Conservation (phyloP, 2,797 vertebrate genomes). For the Neosilurus hyrtlii region DNA sequence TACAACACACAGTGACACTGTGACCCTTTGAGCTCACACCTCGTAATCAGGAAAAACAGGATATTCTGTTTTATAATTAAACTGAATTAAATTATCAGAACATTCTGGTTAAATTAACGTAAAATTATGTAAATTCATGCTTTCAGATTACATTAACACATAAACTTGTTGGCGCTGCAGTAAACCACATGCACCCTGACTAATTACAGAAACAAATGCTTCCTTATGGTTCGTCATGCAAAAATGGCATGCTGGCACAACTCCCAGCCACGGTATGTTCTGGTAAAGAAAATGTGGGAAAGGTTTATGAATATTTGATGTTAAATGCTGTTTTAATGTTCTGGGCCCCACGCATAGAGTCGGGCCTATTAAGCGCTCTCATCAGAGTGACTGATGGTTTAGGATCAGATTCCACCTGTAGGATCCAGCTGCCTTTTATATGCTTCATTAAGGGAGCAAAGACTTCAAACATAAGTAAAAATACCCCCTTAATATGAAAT, state of each 20-base stretch:
- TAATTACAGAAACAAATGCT: background rate
- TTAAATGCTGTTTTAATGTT: background rate
- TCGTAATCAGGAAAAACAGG: too few relatives aligned
- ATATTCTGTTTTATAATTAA: too few relatives aligned
- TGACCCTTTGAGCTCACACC: too few relatives aligned
- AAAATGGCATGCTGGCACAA: background rate
- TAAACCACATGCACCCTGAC: background rate
- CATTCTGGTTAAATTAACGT: too few relatives aligned
- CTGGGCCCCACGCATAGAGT: background rate
- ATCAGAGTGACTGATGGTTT: background rate
- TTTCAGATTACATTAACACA: background rate
- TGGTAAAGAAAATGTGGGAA: background rate
- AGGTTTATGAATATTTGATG: constrained; percentile 18
- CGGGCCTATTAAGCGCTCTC: background rate
- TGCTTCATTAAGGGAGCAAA: too few relatives aligned
- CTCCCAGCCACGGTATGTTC: background rate
- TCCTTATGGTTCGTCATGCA: background rate
- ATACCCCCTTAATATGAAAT: too few relatives aligned
- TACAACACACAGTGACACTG: too few relatives aligned
- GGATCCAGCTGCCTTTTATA: background rate
- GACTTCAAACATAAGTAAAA: too few relatives aligned
- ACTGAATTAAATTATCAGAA: too few relatives aligned
- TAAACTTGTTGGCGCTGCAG: background rate
- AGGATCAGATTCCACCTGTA: background rate
- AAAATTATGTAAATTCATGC: too few relatives aligned